A percentile compares a stretch with the other conserved stretches of the same genome.
Conservation (phyloP, 2,797 vertebrate species). For the Erpetoichthys calabaricus region DNA sequence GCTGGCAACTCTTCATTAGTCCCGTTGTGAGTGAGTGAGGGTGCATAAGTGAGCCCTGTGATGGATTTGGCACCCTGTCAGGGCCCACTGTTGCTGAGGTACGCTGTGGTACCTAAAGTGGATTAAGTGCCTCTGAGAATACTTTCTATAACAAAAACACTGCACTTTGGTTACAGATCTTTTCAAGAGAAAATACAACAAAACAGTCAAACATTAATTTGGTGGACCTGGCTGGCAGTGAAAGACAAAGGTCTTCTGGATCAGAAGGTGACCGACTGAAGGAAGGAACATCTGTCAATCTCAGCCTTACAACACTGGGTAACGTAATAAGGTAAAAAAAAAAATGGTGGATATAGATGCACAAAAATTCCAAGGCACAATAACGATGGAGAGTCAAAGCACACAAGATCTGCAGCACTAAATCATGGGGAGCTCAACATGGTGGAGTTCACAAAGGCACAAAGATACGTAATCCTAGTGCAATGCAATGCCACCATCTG, state of each 20-base stretch:
- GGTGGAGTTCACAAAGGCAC: neutral
- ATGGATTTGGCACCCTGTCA: too few species aligned
- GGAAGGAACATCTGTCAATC: constrained; percentile 72
- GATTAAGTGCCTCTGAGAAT: too few species aligned
- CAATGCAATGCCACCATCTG: too few species aligned
- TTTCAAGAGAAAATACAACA: constrained; percentile 61
- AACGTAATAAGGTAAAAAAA: constrained; percentile 69
- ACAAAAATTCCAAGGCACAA: too few species aligned
- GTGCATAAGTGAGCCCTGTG: too few species aligned
- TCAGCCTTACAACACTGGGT: constrained; percentile 74
- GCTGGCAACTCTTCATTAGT: too few species aligned
- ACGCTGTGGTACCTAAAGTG: too few species aligned
- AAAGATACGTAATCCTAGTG: neutral
- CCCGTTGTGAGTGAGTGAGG: too few species aligned
- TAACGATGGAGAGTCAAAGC: too few species aligned
- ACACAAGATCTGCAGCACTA: too few species aligned
- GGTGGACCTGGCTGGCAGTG: constrained; percentile 74
- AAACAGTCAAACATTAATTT: constrained; percentile 72
- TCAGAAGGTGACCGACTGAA: constrained; percentile 69
- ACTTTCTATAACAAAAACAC: too few species aligned
- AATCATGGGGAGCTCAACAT: neutral
- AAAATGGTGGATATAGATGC: neutral
- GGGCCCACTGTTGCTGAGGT: too few species aligned
- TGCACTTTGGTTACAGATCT: constrained; percentile 42
- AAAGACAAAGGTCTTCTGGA: constrained; percentile 65